Evolutionary conservation across 1,140 invertebrate species (phyloP), one percentile per base, ranked within the genome.

Genomic region (Telenomus remus): DNA sequence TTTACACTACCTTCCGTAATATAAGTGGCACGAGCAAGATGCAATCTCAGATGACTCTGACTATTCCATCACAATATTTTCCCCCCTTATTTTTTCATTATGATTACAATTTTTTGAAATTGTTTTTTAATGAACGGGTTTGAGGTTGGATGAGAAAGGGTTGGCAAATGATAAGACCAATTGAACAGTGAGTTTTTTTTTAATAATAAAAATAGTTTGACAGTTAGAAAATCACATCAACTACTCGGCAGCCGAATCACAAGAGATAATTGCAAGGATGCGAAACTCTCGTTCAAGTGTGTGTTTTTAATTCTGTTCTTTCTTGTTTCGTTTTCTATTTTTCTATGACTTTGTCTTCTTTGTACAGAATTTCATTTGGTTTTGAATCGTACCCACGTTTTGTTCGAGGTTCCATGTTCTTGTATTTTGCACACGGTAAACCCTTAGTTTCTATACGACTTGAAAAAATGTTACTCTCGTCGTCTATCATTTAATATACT

Each of bases 161-260:
- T 56, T 43, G 64, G 47, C 13, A 75, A 77, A 71, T 46, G 55
- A 78, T 19, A 68, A 35, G 19, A 86, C 86, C 84, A 82, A 81
- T 87, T 86, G 84, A 87, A 86, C 85, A 86, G 83, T 86, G 82
- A 86, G 70, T 27, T 27, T 27, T 27, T 80, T 84, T 87, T 78
- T 87, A 87, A 87, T 88, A 88, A 88, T 87, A 88, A 88, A 88
- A 88, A 88, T 88, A 88, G 81, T 84, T 85, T 77, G 81, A 86
- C 84, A 82, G 80, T 71, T 75, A 82, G 74, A 83, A 77, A 80
- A 79, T 55, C 70, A 80, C 53, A 82, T 80, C 68, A 63, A 82
- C 81, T 81, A 85, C 79, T 80, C 51, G 68, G 63, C 80, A 76
- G 48, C 44, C 51, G 66, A 75, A 78, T 78, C 65, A 50, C 37